These are phyloP conservation scores for Lysandra bellargus DNA, from an alignment of 2,888 invertebrate genomes.

Conservation along the genomic window DNA sequence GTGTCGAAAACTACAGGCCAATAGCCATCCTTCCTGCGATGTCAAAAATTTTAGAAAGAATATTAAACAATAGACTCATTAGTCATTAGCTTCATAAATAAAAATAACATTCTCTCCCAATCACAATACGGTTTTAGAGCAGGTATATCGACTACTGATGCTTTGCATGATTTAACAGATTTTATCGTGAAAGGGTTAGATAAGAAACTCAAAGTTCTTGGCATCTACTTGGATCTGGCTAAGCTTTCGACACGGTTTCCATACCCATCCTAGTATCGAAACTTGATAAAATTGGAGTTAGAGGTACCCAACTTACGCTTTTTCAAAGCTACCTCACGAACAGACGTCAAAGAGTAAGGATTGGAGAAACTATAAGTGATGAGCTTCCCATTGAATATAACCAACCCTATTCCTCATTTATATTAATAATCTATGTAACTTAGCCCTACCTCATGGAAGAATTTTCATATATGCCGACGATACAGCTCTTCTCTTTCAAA, in stretches of 20 bases:
- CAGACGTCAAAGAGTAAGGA: no score
- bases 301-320: no score
- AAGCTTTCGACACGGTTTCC: conserved; percentile 33
- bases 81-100: conserved; percentile 32
- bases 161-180: conserved; percentile 30
- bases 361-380: no score
- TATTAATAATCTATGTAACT: no score
- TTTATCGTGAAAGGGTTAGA: conserved; percentile 33
- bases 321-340: no score
- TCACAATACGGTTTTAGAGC: conserved; percentile 32
- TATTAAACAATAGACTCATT: conserved; percentile 34
- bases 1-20: neutral
- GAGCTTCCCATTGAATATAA: no score
- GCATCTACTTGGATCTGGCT: conserved; percentile 36
- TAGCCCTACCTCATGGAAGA: no score
- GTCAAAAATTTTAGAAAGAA: conserved; percentile 37
- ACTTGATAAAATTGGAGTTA: neutral
- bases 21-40: conserved; percentile 28
- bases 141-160: conserved; percentile 8
- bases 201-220: conserved; percentile 31
- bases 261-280: neutral
- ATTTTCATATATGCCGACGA: no score
- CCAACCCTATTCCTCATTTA: no score
- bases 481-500: no score
- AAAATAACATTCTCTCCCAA: conserved; percentile 23